phyloP scores from a whole-genome alignment of 2,113 vertebrate species.

The Pygoscelis adeliae region DNA sequence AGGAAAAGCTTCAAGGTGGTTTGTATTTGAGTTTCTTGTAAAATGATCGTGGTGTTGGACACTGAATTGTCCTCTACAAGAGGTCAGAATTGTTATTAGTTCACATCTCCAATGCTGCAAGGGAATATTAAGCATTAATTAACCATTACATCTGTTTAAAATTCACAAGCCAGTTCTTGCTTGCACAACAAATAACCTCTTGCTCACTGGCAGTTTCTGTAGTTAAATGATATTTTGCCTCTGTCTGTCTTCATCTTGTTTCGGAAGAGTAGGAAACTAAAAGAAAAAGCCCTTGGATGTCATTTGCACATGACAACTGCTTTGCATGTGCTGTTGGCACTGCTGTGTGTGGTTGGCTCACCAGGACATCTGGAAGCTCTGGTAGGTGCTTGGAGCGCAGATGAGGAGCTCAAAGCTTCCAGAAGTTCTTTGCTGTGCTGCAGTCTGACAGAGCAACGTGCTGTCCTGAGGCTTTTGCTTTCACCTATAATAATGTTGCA shows the following conservation, averaged over 20 bases:
- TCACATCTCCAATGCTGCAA: neutral
- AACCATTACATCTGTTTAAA: constrained; percentile 34
- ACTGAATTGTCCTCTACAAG: neutral
- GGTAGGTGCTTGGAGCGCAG: neutral
- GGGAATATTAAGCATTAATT: constrained; percentile 18
- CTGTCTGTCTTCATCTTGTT: neutral
- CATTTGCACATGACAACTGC: neutral
- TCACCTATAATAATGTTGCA: neutral
- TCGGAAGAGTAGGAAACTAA: neutral
- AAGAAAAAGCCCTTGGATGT: neutral
- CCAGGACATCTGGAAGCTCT: neutral
- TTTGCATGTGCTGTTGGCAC: neutral
- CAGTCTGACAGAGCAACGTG: neutral
- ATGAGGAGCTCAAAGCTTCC: neutral
- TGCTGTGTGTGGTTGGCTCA: neutral
- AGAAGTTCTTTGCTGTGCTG: neutral
- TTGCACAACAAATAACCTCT: constrained; percentile 21
- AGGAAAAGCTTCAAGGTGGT: neutral
- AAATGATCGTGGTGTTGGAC: neutral
- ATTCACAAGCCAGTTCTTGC: neutral
- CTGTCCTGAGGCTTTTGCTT: neutral
- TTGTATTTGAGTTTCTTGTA: constrained; percentile 14
- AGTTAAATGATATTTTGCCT: neutral
- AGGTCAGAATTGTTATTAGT: neutral
- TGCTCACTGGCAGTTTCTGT: neutral